These are phyloP conservation scores for Cynoglossus semilaevis DNA, from an alignment of 2,113 vertebrate genomes.

Conservation along the genomic window DNA sequence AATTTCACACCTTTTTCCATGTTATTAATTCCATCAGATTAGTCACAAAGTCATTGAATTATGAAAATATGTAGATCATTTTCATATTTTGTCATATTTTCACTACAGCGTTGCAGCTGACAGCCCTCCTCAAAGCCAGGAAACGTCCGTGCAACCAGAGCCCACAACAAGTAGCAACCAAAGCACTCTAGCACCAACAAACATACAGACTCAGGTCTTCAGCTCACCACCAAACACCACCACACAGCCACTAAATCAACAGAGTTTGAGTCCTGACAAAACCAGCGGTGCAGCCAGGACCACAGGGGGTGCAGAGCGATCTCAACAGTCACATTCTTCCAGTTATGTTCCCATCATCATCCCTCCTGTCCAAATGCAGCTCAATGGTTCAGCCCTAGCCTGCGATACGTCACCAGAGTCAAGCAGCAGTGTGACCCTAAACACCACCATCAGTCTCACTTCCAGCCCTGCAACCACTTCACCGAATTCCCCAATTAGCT, in stretches of 20 bases:
- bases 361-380: conserved; percentile 60
- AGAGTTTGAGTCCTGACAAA: conserved; percentile 11
- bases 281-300: conserved; percentile 1
- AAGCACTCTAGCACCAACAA: conserved; percentile 11
- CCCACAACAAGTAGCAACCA: conserved; percentile 24
- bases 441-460: conserved; percentile 50
- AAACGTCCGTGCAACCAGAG: conserved; percentile 26
- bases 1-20: no score
- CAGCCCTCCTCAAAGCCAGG: conserved; percentile 36
- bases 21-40: no score
- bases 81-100: conserved; percentile 1
- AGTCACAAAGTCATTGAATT: no score
- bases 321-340: conserved; percentile 27
- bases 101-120: conserved; percentile 41
- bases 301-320: conserved; percentile 10
- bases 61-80: not conserved
- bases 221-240: conserved; percentile 13
- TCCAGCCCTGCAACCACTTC: conserved; percentile 59
- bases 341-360: conserved; percentile 51
- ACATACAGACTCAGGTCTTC: conserved; percentile 32
- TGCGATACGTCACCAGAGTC: conserved; percentile 19
- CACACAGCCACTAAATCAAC: conserved; percentile 21
- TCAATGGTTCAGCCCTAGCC: conserved; percentile 55
- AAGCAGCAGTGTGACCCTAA: conserved; percentile 23
- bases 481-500: conserved; percentile 60